Base-by-base conservation (phyloP, 2,888 invertebrate species). In the Cheilosia grossa region DNA sequence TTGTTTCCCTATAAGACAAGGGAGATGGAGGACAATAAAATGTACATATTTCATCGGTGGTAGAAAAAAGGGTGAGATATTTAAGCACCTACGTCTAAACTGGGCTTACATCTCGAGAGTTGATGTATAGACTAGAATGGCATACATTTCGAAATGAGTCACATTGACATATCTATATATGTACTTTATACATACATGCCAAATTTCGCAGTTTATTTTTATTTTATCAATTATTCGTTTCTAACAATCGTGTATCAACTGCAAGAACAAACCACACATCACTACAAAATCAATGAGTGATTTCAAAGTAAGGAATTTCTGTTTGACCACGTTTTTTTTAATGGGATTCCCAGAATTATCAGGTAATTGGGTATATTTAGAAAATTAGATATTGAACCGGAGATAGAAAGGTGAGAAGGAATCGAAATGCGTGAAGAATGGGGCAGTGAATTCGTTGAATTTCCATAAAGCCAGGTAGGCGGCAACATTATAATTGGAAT, bases 351-450 rank as follows among this genome's bases (percentile, higher is more conserved):
- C 54, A 72, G 82, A 82, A 82, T 21, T 54, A 10, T 9, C 61
- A 82, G 82, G 78, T 82, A 82, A 72, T 72, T 82, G 70, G 59
- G 47, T 78, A 69, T 64, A 61, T 72, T 72, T 72, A 72, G 82
- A 78, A 53, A 72, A 64, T 17, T 1, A 70, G n/a, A 77, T 66
- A 77, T 77, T 69, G 61, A 82, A 58, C 78, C 70, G 82, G 70
- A 77, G 70, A 78, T 72, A 37, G 58, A 53, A 56, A 54, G 56
- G 44, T 21, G n/a, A n/a, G 30, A 40, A 58, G 53, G 5, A 17
- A 59, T 37, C 13, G 33, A 42, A 56, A 51, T 42, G 42, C 70
- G 70, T 53, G 51, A 67, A 80, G 67, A 63, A 56, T 42, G 49
- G 42, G 24, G 58, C 47, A 40, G 44, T 30, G 24, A 19, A 58